phyloP scores from a whole-genome alignment of 2,888 invertebrate genomes.

The Xylota sylvarum region DNA sequence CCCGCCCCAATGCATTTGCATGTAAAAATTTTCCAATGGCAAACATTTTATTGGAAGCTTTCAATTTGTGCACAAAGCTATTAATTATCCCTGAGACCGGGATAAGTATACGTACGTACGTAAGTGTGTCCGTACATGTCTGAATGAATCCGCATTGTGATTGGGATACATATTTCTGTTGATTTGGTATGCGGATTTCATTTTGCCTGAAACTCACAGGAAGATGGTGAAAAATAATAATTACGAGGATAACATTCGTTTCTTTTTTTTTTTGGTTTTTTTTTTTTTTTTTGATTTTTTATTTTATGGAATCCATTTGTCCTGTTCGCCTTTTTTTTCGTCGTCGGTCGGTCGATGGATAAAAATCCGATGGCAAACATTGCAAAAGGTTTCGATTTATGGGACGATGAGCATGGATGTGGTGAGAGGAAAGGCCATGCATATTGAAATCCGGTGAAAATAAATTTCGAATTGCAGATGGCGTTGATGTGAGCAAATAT shows the following conservation, averaged over 20 bases:
- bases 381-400: constrained; percentile 75
- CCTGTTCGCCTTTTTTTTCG: constrained; percentile 54
- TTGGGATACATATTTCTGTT: constrained; percentile 70
- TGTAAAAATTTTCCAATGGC: constrained; percentile 58
- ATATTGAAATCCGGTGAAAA: constrained; percentile 77
- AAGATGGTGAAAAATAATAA: constrained; percentile 76
- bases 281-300: constrained; percentile 25
- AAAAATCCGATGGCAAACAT: constrained; percentile 75
- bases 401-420: constrained; percentile 73
- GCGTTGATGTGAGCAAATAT: constrained; percentile 77
- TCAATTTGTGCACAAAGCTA: constrained; percentile 76
- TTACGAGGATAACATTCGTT: constrained; percentile 61
- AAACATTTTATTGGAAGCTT: constrained; percentile 75
- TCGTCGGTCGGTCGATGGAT: constrained; percentile 45
- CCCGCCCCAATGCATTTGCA: constrained; percentile 34
- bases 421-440: constrained; percentile 74
- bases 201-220: constrained; percentile 67
- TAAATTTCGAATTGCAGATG: constrained; percentile 77
- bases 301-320: constrained; percentile 28
- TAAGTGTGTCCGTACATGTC: constrained; percentile 67
- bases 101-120: constrained; percentile 63
- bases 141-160: constrained; percentile 70
- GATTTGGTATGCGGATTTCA: constrained; percentile 76
- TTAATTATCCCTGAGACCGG: constrained; percentile 76
- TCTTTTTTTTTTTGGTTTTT: constrained; percentile 29